Evolutionary conservation across 2,888 invertebrate species (phyloP).

Genomic region (Pasiphila rectangulata): DNA sequence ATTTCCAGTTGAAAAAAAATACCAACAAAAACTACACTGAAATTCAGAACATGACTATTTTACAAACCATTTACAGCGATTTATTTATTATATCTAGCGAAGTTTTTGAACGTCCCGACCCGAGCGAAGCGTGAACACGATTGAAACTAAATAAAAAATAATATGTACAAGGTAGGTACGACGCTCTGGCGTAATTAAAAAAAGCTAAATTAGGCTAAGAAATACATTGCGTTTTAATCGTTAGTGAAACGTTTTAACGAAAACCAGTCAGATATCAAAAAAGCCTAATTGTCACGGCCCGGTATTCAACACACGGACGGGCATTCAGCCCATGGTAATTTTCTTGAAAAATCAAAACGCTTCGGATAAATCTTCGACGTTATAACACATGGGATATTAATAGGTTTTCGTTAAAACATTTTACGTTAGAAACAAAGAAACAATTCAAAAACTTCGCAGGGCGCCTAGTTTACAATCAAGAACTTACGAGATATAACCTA

Average conservation of each 20-base stretch:
- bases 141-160: conserved; percentile 47
- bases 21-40: conserved; percentile 76
- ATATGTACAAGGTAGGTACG: conserved; percentile 61
- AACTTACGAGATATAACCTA: conserved; percentile 73
- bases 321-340: too few relatives aligned
- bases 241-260: conserved; percentile 4
- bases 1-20: conserved; percentile 74
- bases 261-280: not conserved
- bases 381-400: too few relatives aligned
- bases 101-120: conserved; percentile 45
- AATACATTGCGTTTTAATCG: conserved; percentile 30
- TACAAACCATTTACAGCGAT: conserved; percentile 78
- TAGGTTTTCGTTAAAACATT: not conserved
- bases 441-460: conserved; percentile 44
- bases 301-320: too few relatives aligned
- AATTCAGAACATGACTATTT: conserved; percentile 77
- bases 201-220: conserved; percentile 45
- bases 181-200: conserved; percentile 43
- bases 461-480: conserved; percentile 59
- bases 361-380: too few relatives aligned
- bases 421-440: not conserved
- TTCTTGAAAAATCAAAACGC: too few relatives aligned
- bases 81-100: conserved; percentile 41
- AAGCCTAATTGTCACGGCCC: too few relatives aligned
- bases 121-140: conserved; percentile 38